A percentile compares a stretch with the other conserved stretches of the same genome.
Conservation (phyloP, 2,888 invertebrate species). For the Bombylius major region DNA sequence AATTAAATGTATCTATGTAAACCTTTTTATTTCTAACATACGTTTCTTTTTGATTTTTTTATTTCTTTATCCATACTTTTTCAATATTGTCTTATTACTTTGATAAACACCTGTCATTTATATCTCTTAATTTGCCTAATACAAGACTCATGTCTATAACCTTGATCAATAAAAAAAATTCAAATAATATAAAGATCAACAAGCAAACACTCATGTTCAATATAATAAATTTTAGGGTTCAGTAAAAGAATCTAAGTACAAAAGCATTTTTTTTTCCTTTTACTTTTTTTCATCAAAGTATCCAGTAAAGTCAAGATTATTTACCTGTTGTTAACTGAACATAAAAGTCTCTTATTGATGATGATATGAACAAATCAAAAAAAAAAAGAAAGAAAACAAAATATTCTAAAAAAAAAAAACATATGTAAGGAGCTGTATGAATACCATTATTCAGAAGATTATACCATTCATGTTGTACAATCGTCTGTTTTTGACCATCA, state of each 20-base stretch:
- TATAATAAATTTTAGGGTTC: too few species aligned
- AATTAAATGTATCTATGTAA: not conserved
- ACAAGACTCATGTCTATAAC: not conserved
- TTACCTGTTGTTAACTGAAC: not conserved
- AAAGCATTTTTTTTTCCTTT: too few species aligned
- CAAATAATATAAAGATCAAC: not conserved
- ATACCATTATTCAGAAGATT: too few species aligned
- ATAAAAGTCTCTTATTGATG: not conserved
- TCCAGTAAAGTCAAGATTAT: too few species aligned
- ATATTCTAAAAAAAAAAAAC: not conserved
- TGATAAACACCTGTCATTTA: slow-evolving; percentile 14
- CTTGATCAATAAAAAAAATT: too few species aligned
- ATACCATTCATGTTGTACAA: not conserved
- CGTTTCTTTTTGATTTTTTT: not conserved
- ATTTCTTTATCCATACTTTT: too few species aligned
- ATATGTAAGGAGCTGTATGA: too few species aligned
- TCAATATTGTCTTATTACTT: not conserved
- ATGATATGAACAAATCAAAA: not conserved
- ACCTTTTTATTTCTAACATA: not conserved
- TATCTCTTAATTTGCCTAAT: slow-evolving; percentile 13
- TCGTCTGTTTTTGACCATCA: not conserved
- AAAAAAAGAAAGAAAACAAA: not conserved
- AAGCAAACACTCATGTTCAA: not conserved
- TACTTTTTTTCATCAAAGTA: too few species aligned
- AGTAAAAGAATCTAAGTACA: too few species aligned